Base-by-base conservation (phyloP, 2,113 vertebrate genomes). In the Siniperca knerii region DNA sequence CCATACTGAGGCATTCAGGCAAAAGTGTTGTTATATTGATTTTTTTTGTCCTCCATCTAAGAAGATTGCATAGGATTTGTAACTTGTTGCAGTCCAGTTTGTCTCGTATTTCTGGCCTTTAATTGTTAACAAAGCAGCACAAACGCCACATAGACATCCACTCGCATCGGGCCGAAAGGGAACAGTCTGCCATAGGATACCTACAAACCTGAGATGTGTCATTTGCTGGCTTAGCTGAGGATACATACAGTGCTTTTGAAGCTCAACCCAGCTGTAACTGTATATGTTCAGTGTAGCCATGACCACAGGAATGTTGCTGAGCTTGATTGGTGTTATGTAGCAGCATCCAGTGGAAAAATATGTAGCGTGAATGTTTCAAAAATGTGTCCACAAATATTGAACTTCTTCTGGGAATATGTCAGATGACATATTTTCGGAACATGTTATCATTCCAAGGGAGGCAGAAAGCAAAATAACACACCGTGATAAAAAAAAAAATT, bases 221-320 rank as follows among this genome's bases (percentile, higher is more conserved):
- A 85, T 88, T 82, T 84, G 29, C 73, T 82, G 90, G 85, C 84
- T 86, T 76, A 84, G 82, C 75, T 71, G 82, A 84, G 82, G 80
- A 79, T 76, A 84, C 65, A 84, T 25, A 48, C 73, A 8, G 72
- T 57, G 83, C 85, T 83, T 93, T 88, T 92, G 70, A 92, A 90
- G 86, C 85, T 86, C 73, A 89, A 70, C 79, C 64, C 61, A 33
- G 70, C 75, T 79, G 82, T 84, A 93, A 92, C 80, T 48, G 65
- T 83, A 89, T 82, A 93, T 82, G 84, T 83, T 88, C 67, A 81
- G 60, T 25, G 68, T 80, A 86, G 68, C 90, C 79, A 25, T 72
- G 58, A 54, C 92, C 87, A 40, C 91, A 89, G 77, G 89, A 93
- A 90, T 92, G 89, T 77, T 86, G 73, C 83, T 70, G 79, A 81